phyloP scores from a whole-genome alignment of 37 sponge, comb jelly and placozoan species.

The Aphrocallistes beatrix region DNA sequence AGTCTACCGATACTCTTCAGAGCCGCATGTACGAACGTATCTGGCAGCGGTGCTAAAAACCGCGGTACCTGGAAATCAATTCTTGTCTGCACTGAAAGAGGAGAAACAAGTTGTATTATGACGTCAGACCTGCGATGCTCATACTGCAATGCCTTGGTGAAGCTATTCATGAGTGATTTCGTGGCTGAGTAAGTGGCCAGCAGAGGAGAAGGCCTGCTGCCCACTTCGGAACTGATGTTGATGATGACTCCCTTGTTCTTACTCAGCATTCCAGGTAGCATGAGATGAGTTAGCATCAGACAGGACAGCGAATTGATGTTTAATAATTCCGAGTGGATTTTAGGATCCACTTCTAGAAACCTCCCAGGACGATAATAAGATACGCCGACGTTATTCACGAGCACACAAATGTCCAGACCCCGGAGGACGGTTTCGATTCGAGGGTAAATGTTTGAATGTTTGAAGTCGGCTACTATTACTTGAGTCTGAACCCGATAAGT shows the following conservation, averaged over 20 bases:
- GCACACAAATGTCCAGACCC: not conserved
- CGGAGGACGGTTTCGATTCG: not conserved
- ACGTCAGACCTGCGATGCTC: no score
- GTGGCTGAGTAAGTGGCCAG: conserved; percentile 18
- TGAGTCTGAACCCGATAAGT: not conserved
- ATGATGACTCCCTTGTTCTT: not conserved
- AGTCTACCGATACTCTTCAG: no score
- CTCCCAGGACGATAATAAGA: not conserved
- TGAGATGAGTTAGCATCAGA: conserved; percentile 8
- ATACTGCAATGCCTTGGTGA: not conserved
- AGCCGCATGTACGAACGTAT: no score
- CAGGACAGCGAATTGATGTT: conserved; percentile 17
- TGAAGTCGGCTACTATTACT: not conserved
- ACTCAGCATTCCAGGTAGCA: conserved; percentile 22
- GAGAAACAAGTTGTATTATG: no score
- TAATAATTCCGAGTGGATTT: not conserved
- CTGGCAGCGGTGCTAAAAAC: no score
- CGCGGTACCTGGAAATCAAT: no score
- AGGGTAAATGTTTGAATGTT: not conserved
- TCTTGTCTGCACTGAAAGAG: no score
- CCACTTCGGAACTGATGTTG: not conserved
- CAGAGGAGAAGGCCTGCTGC: not conserved
- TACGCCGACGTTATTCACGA: not conserved
- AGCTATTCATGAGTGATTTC: conserved; percentile 12
- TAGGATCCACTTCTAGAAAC: not conserved